phyloP scores from a whole-genome alignment of 2,797 vertebrate species.

The Anabas testudineus region DNA sequence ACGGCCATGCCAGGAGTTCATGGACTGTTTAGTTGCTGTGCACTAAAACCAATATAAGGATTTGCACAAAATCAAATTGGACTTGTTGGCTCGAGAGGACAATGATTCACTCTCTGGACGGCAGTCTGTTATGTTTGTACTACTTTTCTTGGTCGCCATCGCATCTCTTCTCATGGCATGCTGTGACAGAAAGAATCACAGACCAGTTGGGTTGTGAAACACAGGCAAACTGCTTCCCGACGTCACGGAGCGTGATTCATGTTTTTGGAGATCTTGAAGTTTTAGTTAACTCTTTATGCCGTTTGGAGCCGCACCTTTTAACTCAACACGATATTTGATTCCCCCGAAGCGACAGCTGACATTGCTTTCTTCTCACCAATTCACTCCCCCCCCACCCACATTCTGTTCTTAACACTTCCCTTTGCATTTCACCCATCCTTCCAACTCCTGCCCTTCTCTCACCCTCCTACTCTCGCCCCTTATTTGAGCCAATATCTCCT shows the following conservation, averaged over 20 bases:
- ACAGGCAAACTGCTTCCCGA: slow-evolving; percentile 11
- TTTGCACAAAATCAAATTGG: neutral
- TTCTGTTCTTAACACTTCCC: slow-evolving; percentile 58
- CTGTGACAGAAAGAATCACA: slow-evolving; percentile 7
- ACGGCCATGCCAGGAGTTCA: no score
- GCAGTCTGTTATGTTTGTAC: neutral
- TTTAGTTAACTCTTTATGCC: slow-evolving; percentile 41
- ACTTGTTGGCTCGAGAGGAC: neutral
- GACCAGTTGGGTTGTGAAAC: neutral
- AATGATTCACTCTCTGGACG: no score
- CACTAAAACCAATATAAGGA: no score
- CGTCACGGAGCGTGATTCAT: slow-evolving; percentile 8
- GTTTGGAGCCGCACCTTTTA: slow-evolving; percentile 36
- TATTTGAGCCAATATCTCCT: slow-evolving; percentile 29
- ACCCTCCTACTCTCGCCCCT: slow-evolving; percentile 21
- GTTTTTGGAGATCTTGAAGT: slow-evolving; percentile 1
- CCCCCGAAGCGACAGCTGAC: slow-evolving; percentile 57
- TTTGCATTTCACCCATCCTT: slow-evolving; percentile 50
- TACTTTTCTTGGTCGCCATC: neutral
- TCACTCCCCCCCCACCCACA: slow-evolving; percentile 38
- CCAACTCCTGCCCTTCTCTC: slow-evolving; percentile 19
- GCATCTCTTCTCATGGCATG: neutral
- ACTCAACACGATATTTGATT: slow-evolving; percentile 32
- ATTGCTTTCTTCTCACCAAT: slow-evolving; percentile 56
- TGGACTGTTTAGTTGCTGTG: no score